These are phyloP conservation scores for Numida meleagris DNA, from an alignment of 2,113 vertebrate genomes.

Conservation along the genomic window DNA sequence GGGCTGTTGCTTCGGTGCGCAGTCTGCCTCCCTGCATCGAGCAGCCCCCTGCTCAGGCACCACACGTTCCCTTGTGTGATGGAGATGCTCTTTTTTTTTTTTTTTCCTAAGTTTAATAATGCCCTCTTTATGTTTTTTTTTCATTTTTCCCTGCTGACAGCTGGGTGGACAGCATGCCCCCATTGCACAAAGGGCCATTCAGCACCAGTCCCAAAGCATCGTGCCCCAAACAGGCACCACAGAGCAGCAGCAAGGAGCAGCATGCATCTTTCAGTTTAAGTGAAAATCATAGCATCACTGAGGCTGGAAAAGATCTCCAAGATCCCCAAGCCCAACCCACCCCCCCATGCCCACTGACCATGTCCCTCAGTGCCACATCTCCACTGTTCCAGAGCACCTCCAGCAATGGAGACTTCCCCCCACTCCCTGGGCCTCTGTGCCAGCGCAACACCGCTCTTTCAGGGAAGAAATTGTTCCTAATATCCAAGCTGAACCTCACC, in stretches of 20 bases:
- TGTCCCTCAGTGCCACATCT: too few relatives aligned
- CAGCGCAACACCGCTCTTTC: too few relatives aligned
- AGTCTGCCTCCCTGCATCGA: background rate
- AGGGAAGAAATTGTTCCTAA: too few relatives aligned
- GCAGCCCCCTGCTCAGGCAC: background rate
- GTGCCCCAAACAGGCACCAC: rapidly evolving
- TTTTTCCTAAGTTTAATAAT: background rate
- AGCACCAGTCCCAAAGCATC: rapidly evolving
- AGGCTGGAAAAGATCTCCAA: too few relatives aligned
- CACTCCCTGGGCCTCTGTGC: too few relatives aligned
- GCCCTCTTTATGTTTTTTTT: background rate
- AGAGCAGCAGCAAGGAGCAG: rapidly evolving
- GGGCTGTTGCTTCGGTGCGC: rapidly evolving
- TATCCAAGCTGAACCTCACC: too few relatives aligned
- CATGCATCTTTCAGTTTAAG: rapidly evolving
- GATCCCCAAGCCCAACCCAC: too few relatives aligned
- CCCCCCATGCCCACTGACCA: too few relatives aligned
- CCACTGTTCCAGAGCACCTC: too few relatives aligned
- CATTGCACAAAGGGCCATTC: slow-evolving; percentile 8
- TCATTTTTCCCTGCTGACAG: background rate
- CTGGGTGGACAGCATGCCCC: background rate
- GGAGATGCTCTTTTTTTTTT: background rate
- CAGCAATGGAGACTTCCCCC: too few relatives aligned
- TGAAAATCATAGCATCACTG: background rate
- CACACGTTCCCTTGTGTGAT: rapidly evolving